A percentile compares a stretch with the other conserved stretches of the same genome.
These are phyloP conservation scores for Choristoneura fumiferana DNA, from an alignment of 1,140 invertebrate species.

Conservation along the genomic window DNA sequence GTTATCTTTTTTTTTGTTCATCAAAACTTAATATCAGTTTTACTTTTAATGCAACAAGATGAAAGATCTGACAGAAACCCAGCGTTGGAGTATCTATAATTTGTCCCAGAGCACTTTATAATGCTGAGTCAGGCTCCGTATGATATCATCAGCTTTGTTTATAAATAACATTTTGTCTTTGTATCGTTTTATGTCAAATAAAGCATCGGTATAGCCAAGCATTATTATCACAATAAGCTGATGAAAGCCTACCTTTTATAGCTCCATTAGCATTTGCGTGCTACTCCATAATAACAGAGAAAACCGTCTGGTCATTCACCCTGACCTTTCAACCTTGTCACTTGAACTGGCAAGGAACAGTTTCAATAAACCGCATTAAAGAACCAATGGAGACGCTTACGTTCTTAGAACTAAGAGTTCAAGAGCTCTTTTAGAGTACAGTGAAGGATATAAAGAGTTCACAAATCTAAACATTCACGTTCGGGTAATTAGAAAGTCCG, in stretches of 20 bases:
- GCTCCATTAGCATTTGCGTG: constrained; percentile 33
- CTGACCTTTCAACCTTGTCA: constrained; percentile 61
- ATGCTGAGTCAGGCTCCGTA: too few relatives aligned
- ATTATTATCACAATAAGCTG: neutral
- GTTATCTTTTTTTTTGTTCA: too few relatives aligned
- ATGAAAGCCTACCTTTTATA: constrained; percentile 9
- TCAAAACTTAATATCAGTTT: too few relatives aligned
- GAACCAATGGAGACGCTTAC: constrained; percentile 31
- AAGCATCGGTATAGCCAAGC: too few relatives aligned
- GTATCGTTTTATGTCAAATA: too few relatives aligned
- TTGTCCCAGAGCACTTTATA: too few relatives aligned
- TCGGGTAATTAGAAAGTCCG: constrained; percentile 52
- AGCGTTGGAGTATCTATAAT: too few relatives aligned
- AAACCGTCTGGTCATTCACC: constrained; percentile 50
- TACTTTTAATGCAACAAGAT: too few relatives aligned
- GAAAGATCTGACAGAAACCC: too few relatives aligned
- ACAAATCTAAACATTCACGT: constrained; percentile 37
- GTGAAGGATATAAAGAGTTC: constrained; percentile 32
- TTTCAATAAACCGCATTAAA: constrained; percentile 45
- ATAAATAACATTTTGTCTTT: too few relatives aligned
- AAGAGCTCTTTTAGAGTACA: constrained; percentile 21
- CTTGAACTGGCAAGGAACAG: constrained; percentile 50
- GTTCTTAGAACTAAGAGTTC: constrained; percentile 20
- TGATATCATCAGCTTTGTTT: too few relatives aligned
- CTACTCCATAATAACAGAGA: constrained; percentile 35